Base-by-base conservation (phyloP, 2,888 invertebrate species). In the Mythimna ferrago region DNA sequence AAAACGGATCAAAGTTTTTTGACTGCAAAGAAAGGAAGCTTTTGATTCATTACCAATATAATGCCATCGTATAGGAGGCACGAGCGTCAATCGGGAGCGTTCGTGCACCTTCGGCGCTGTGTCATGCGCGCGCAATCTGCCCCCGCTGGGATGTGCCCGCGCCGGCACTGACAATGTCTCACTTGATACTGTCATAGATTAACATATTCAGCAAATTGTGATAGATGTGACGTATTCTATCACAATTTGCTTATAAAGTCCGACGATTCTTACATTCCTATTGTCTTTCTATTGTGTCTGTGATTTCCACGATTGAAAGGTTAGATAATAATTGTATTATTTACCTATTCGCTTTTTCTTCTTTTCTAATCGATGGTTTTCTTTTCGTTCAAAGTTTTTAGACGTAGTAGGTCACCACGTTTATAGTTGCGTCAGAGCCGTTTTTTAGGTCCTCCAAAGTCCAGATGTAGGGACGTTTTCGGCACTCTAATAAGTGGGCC, bases 71-170 rank as follows among this genome's bases (percentile, higher is more conserved):
- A 70, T 73, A 71, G 74, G 68, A 65, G 73, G 75, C 78, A 78
- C 81, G 79, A 75, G 85, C 68, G 64, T 79, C 72, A 72, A 73
- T 78, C 72, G 83, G 71, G 51, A 84, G 72, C 74, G 73, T 65
- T 78, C 72, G 84, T 77, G 76, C 78, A 86, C 75, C 82, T 80
- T 85, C 86, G 85, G 86, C 91, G 94, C 94, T 93, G 93, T 90
- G 95, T 96, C 96, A 96, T 94, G 93, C 92, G 89, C 90, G 87
- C 88, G 92, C 95, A 95, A 95, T 95, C 93, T 95, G 89, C 94
- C 85, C 95, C 95, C 90, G 94, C 95, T 94, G 94, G 21, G 93
- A 76, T 82, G 89, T 87, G 89, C 89, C 65, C 71, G 85, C 86
- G 83, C 73, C 76, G 82, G 84, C 85, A 77, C 86, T 84, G 82